These are phyloP conservation scores for Xanthorhoe designata DNA, from an alignment of 2,888 invertebrate genomes.

Conservation along the genomic window DNA sequence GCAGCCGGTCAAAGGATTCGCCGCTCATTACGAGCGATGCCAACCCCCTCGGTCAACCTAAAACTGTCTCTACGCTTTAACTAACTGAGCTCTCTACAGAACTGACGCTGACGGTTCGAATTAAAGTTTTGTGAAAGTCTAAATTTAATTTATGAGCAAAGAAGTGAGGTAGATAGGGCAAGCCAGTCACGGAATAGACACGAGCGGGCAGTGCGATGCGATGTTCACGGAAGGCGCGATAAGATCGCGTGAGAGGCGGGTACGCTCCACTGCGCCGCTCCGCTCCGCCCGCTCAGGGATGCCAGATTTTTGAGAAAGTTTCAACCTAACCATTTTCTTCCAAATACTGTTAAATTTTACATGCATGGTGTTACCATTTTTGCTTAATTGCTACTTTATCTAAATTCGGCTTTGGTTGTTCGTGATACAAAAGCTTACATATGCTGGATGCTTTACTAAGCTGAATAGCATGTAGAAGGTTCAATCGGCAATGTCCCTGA, in stretches of 20 bases:
- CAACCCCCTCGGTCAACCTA: slow-evolving; percentile 62
- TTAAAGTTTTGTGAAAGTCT: slow-evolving; percentile 54
- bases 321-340: slow-evolving; percentile 14
- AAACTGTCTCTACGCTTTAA: slow-evolving; percentile 64
- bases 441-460: too few species aligned
- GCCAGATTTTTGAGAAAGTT: slow-evolving; percentile 40
- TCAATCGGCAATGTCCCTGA: too few species aligned
- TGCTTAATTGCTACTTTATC: neutral
- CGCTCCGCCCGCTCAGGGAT: slow-evolving; percentile 57
- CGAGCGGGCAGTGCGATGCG: slow-evolving; percentile 76
- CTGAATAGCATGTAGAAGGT: too few species aligned
- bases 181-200: slow-evolving; percentile 76
- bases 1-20: slow-evolving; percentile 81
- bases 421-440: too few species aligned
- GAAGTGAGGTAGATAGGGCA: slow-evolving; percentile 64
- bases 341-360: slow-evolving; percentile 1
- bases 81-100: slow-evolving; percentile 56
- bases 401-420: too few species aligned
- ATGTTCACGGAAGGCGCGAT: slow-evolving; percentile 83
- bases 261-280: slow-evolving; percentile 65
- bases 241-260: slow-evolving; percentile 83
- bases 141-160: slow-evolving; percentile 68
- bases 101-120: slow-evolving; percentile 46
- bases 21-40: slow-evolving; percentile 77
- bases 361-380: neutral